Conservation (phyloP, 2,888 invertebrate genomes). For the Cantharis lateralis region DNA sequence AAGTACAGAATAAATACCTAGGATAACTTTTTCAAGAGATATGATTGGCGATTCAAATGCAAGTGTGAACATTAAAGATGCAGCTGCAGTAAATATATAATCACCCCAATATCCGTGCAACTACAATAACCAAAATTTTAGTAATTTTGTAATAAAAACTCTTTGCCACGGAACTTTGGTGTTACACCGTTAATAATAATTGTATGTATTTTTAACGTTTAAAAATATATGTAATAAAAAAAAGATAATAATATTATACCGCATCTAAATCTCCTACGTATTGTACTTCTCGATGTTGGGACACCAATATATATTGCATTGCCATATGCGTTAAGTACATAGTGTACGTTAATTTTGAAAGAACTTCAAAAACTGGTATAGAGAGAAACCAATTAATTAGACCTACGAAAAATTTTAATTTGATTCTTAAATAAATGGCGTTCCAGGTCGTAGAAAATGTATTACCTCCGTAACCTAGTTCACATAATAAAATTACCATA, state of each 20-base stretch:
- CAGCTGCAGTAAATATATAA: neutral
- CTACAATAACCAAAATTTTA: neutral
- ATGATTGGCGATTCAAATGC: slow-evolving; percentile 9
- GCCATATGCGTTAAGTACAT: slow-evolving; percentile 7
- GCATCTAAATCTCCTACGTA: neutral
- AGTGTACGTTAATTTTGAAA: slow-evolving; percentile 5
- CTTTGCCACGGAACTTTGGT: too few relatives aligned
- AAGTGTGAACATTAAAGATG: neutral
- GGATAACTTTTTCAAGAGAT: neutral
- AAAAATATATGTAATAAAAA: too few relatives aligned
- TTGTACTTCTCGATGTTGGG: neutral
- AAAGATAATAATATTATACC: neutral
- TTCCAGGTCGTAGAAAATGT: too few relatives aligned
- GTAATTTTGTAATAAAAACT: too few relatives aligned
- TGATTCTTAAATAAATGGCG: too few relatives aligned
- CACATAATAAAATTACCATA: slow-evolving; percentile 59
- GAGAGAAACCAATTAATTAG: slow-evolving; percentile 19
- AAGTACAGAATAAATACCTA: neutral
- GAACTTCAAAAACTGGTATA: neutral
- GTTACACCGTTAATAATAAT: too few relatives aligned
- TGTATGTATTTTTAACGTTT: too few relatives aligned
- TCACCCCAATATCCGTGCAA: slow-evolving; percentile 11
- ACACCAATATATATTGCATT: neutral
- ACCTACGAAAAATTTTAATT: neutral
- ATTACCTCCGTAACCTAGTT: slow-evolving; percentile 58